These are phyloP conservation scores for Drosophila novamexicana DNA, from an alignment of 1,140 invertebrate species.

Conservation along the genomic window DNA sequence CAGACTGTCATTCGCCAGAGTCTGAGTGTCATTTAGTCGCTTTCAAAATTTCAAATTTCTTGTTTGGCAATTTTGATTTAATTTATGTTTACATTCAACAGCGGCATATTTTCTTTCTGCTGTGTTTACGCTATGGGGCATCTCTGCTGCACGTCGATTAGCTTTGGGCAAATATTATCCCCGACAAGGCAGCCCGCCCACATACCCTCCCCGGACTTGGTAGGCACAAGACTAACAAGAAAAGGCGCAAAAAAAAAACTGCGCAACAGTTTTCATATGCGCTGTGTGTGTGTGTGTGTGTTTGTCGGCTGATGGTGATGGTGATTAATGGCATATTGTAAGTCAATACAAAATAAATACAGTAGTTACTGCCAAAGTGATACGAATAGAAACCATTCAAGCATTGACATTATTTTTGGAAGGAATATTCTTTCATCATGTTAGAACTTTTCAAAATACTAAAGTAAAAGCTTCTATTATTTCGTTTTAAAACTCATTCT, in stretches of 20 bases:
- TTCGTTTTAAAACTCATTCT: too few species aligned
- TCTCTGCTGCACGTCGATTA: constrained; percentile 13
- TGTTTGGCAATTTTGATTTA: constrained; percentile 32
- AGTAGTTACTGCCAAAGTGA: constrained; percentile 20
- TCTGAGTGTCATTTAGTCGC: constrained; percentile 14
- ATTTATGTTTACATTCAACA: constrained; percentile 54
- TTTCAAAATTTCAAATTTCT: neutral
- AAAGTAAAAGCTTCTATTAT: too few species aligned
- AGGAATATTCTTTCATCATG: too few species aligned
- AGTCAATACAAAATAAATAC: constrained; percentile 50
- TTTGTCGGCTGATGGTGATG: neutral
- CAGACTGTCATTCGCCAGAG: neutral
- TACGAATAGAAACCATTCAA: neutral
- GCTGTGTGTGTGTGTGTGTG: too few species aligned
- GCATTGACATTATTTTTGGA: too few species aligned
- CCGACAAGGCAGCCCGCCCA: neutral
- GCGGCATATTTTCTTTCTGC: constrained; percentile 3
- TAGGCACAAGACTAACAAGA: constrained; percentile 6
- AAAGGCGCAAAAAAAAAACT: constrained; percentile 42
- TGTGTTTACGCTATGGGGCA: constrained; percentile 16
- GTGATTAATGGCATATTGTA: constrained; percentile 45
- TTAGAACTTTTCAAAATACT: too few species aligned
- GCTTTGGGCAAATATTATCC: constrained; percentile 20
- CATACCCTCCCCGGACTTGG: constrained; percentile 1
- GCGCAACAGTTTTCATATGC: constrained; percentile 68